Conservation (phyloP, 2,113 vertebrate species). For the Takifugu bimaculatus region DNA sequence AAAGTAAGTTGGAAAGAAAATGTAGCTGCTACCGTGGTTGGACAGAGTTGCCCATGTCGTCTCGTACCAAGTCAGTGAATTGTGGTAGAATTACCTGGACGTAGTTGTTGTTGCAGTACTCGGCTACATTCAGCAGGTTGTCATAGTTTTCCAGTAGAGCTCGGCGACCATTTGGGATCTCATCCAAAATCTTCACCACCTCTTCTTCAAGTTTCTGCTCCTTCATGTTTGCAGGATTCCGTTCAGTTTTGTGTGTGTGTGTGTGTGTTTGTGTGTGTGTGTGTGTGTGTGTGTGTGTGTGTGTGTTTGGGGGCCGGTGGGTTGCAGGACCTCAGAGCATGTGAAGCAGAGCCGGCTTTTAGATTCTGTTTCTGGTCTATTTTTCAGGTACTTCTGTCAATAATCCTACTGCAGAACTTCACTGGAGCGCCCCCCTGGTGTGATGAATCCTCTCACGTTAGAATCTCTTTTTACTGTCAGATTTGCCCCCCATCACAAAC, state of each 20-base stretch:
- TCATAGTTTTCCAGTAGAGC: constrained; percentile 79
- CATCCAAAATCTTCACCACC: constrained; percentile 62
- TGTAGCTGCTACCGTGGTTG: background rate
- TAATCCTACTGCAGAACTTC: background rate
- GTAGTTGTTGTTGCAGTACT: constrained; percentile 86
- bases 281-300: no score
- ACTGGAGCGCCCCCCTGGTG: no score
- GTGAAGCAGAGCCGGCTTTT: no score
- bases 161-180: constrained; percentile 72
- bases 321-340: no score
- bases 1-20: background rate
- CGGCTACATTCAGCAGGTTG: constrained; percentile 81
- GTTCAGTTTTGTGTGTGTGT: background rate
- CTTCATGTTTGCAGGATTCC: constrained; percentile 44
- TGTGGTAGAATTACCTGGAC: constrained; percentile 61
- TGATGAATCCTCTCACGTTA: no score
- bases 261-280: no score
- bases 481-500: no score
- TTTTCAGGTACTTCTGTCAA: no score
- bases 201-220: constrained; percentile 53
- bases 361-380: no score
- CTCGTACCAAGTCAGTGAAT: background rate
- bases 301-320: no score
- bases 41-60: background rate
- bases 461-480: no score